phyloP scores from a whole-genome alignment of 2,797 vertebrate species.

The Malacoctenus gilli region DNA sequence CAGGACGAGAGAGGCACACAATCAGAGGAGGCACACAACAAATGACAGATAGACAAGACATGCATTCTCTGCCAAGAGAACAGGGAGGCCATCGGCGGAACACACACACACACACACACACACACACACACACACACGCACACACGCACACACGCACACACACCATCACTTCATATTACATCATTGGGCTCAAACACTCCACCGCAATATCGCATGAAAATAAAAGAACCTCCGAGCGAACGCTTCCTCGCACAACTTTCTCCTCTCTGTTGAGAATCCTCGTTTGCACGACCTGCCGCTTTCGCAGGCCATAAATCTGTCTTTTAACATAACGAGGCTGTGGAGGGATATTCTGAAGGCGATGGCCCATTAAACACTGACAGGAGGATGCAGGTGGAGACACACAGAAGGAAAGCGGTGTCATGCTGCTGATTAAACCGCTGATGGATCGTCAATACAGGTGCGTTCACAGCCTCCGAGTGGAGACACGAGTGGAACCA shows the following conservation, averaged over 20 bases:
- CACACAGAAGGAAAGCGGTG: slow-evolving; percentile 22
- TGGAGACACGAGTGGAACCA: slow-evolving; percentile 20
- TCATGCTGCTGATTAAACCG: slow-evolving; percentile 49
- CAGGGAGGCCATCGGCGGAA: slow-evolving; percentile 12
- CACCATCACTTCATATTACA: slow-evolving; percentile 8
- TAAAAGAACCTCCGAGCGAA: background rate
- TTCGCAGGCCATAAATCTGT: slow-evolving; percentile 26
- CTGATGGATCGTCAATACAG: slow-evolving; percentile 52
- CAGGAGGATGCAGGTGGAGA: slow-evolving; percentile 43
- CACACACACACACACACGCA: background rate
- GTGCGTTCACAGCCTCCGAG: slow-evolving; percentile 24
- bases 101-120: slow-evolving; percentile 11
- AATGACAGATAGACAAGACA: slow-evolving; percentile 29
- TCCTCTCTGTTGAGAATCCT: background rate
- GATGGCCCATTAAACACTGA: slow-evolving; percentile 38
- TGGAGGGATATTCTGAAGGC: slow-evolving; percentile 11
- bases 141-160: background rate
- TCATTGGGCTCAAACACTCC: slow-evolving; percentile 8
- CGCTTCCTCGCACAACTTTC: background rate
- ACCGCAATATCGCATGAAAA: background rate
- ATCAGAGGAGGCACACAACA: slow-evolving; percentile 37
- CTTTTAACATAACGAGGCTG: slow-evolving; percentile 29
- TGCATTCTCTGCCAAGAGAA: slow-evolving; percentile 26
- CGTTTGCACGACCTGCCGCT: slow-evolving; percentile 2
- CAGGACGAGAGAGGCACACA: slow-evolving; percentile 26